phyloP scores from a whole-genome alignment of 2,113 vertebrate genomes.

The Tragelaphus buxtoni region DNA sequence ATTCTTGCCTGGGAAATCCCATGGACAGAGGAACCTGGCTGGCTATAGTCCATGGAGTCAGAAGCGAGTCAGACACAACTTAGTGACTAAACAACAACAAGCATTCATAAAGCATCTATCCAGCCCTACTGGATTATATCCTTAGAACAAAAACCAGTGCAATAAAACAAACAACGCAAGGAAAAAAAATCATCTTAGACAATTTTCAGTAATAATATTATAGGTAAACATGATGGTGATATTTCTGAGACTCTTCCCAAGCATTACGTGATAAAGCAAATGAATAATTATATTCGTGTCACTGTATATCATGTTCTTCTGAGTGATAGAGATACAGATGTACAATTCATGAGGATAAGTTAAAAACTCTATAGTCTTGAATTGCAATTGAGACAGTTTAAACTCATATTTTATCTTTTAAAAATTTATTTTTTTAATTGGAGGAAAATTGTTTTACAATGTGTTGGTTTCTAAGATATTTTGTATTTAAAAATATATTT shows the following conservation, averaged over 20 bases:
- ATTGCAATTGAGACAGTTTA: neutral
- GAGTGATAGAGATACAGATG: neutral
- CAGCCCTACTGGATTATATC: neutral
- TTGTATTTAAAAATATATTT: slow-evolving; percentile 24
- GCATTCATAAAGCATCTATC: neutral
- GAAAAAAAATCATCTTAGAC: neutral
- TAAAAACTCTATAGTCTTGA: neutral
- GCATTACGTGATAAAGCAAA: neutral
- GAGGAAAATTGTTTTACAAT: neutral
- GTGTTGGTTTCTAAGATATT: neutral
- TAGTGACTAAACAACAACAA: neutral
- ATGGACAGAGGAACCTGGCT: neutral
- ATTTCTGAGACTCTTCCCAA: neutral
- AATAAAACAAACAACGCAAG: neutral
- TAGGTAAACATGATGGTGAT: neutral
- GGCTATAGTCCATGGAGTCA: neutral
- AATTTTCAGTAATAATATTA: neutral
- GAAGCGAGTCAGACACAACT: neutral
- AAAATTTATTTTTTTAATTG: neutral
- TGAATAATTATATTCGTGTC: neutral
- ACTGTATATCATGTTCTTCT: neutral
- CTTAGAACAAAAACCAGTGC: neutral
- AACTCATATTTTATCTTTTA: neutral
- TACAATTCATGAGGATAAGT: neutral
- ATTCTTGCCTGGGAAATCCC: neutral